phyloP scores from a whole-genome alignment of 2,888 invertebrate genomes.

The Alitta virens region DNA sequence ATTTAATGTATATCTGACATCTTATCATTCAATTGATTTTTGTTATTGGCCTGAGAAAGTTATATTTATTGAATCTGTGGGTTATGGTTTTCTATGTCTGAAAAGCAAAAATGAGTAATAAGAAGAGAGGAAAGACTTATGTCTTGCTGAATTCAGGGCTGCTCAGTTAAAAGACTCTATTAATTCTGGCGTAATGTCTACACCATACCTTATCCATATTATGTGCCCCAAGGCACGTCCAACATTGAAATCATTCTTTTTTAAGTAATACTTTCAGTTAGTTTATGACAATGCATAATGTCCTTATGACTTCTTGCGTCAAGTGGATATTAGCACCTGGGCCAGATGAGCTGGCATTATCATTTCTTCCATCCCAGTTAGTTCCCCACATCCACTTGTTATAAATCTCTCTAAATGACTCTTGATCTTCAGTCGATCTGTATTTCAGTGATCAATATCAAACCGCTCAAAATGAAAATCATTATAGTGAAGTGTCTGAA shows the following conservation, averaged over 20 bases:
- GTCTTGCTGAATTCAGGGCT: too few relatives aligned
- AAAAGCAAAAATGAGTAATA: too few relatives aligned
- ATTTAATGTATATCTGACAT: too few relatives aligned
- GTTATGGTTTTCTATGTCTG: too few relatives aligned
- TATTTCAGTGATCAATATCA: too few relatives aligned
- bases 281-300: conserved; percentile 22
- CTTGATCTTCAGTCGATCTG: not conserved
- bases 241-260: conserved; percentile 18
- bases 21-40: too few relatives aligned
- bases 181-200: conserved; percentile 29
- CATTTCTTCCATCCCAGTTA: conserved; percentile 22
- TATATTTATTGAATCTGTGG: too few relatives aligned
- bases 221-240: conserved; percentile 32
- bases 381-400: conserved; percentile 24
- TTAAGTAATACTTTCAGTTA: conserved; percentile 13
- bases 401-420: conserved; percentile 26
- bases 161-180: too few relatives aligned
- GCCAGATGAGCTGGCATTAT: conserved; percentile 24
- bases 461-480: too few relatives aligned
- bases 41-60: too few relatives aligned
- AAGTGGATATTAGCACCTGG: conserved; percentile 22
- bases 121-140: too few relatives aligned
- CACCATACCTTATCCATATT: conserved; percentile 31
- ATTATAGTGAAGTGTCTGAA: too few relatives aligned
- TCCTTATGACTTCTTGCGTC: conserved; percentile 27